Evolutionary conservation across 2,888 invertebrate genomes (phyloP), one percentile per base, ranked within the genome.

Genomic region (Napeogenes inachia): DNA sequence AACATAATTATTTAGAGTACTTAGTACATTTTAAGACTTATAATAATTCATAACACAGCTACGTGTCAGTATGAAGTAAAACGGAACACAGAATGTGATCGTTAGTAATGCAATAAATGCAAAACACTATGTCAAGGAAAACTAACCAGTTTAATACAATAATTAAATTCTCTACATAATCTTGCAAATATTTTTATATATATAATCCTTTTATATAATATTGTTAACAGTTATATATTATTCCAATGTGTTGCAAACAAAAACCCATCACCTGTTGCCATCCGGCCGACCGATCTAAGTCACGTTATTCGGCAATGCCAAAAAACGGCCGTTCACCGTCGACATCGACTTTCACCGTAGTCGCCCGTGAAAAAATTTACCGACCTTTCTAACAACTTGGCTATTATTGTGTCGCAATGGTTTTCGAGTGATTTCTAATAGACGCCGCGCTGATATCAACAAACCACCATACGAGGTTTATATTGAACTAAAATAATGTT

Each of bases 351-450:
- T 88, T 88, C 88, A 84, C 86, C 73, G 76, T 67, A 50, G 50
- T 50, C 72, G 76, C 75, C 76, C 73, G 81, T 81, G 77, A 81
- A 86, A 87, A 86, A 85, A 82, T 80, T 74, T 80, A 75, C 75
- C 76, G 73, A 81, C 82, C 83, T 82, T 81, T 84, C 84, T 82
- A 84, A 75, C 77, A 74, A 75, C 73, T 72, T 63, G 64, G 69
- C 67, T 63, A 68, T 63, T 70, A 76, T 79, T 77, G 79, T 82
- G 83, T 78, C 75, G 80, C 75, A 80, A 78, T 68, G 75, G 72
- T 71, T 73, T 69, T 73, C 73, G 66, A 56, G 57, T 46, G 71
- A 70, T 71, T 73, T 71, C 70, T 72, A 72, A 70, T 73, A 67
- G 62, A 42, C 42, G 12, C 42, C 6, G 42, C 65, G 61, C 62